phyloP scores from a whole-genome alignment of 2,797 vertebrate genomes.

The Helostoma temminkii region DNA sequence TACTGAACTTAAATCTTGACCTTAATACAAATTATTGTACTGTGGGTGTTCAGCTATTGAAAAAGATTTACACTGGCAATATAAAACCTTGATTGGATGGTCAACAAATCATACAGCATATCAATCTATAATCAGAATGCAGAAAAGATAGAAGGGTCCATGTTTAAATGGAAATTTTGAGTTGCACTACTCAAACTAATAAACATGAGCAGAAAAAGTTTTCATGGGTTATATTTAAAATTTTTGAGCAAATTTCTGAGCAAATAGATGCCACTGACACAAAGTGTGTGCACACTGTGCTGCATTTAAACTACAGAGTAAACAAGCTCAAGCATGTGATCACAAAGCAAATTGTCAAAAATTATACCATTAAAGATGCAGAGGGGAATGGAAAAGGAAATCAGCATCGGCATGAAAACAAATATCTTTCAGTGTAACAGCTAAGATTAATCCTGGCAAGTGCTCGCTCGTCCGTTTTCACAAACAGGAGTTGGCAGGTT shows the following conservation, averaged over 20 bases:
- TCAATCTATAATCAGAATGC: conserved; percentile 1
- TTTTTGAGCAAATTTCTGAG: conserved; percentile 8
- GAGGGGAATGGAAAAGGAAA: background rate
- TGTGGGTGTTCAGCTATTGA: background rate
- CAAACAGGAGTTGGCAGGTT: conserved; percentile 61
- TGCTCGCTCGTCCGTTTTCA: conserved; percentile 33
- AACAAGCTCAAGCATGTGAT: conserved; percentile 18
- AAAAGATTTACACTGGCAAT: background rate
- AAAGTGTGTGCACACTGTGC: conserved; percentile 18
- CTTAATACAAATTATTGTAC: background rate
- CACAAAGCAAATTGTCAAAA: conserved; percentile 26
- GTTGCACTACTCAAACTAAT: background rate
- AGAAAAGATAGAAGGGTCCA: background rate
- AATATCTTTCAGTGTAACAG: conserved; percentile 4
- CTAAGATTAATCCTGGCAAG: conserved; percentile 37
- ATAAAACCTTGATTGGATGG: background rate
- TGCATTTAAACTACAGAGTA: conserved; percentile 44
- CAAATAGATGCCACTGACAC: conserved; percentile 34
- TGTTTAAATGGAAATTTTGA: background rate
- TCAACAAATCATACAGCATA: conserved; percentile 16
- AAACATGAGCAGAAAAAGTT: conserved; percentile 12
- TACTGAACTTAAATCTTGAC: background rate
- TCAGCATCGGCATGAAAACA: conserved; percentile 27
- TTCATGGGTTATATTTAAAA: conserved; percentile 15
- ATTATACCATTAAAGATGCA: conserved; percentile 4